Percentiles rank a stretch among this genome's conserved stretches.
phyloP scores from a whole-genome alignment of 2,113 vertebrate species.

The Mastomys natalensis region DNA sequence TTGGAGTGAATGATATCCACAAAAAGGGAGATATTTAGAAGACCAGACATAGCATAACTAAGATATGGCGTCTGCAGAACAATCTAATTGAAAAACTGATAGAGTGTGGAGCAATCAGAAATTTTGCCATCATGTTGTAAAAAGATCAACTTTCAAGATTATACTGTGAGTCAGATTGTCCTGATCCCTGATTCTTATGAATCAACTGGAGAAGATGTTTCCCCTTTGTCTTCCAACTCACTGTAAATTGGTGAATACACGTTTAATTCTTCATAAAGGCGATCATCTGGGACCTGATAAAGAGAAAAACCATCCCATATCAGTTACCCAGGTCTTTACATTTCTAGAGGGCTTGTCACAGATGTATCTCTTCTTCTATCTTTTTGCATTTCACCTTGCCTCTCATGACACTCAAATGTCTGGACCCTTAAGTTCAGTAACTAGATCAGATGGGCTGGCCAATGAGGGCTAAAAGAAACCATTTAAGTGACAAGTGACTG shows the following conservation, averaged over 20 bases:
- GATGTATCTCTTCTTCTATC: not conserved
- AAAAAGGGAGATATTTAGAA: not conserved
- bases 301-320: not conserved
- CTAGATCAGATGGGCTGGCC: not conserved
- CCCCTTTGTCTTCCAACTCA: conserved; percentile 41
- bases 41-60: not conserved
- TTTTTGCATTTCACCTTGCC: not conserved
- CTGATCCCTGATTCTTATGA: not conserved
- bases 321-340: not conserved
- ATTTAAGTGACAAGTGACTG: not conserved
- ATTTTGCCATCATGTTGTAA: not conserved
- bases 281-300: conserved; percentile 69
- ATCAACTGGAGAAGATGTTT: not conserved
- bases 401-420: not conserved
- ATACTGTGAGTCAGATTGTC: not conserved
- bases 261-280: conserved; percentile 80
- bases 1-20: not conserved
- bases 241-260: conserved; percentile 75
- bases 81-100: not conserved
- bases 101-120: not conserved
- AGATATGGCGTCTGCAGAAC: not conserved
- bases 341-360: not conserved
- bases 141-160: not conserved
- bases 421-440: not conserved
- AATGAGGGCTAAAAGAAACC: not conserved